Base-by-base conservation (phyloP, 1,140 invertebrate genomes). In the Oppia nitens region DNA sequence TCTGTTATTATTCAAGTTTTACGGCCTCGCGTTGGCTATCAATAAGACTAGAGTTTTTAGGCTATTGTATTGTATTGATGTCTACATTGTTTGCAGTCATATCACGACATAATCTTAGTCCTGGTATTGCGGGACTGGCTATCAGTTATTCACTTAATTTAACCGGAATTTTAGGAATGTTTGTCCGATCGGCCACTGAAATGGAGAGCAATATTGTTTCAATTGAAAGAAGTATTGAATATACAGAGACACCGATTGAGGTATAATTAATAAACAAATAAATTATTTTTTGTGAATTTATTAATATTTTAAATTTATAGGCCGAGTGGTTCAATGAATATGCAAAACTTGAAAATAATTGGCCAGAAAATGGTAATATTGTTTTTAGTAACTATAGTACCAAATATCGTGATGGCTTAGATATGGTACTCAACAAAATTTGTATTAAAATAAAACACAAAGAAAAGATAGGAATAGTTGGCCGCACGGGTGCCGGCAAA, bases 111-210 rank as follows among this genome's bases (percentile, higher is more conserved):
- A 77, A 70, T 55, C 71, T 82, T 66, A 80, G 75, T 67, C 73
- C 87, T 24, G 87, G 87, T 40, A 70, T 87, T 49, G 87, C 92
- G 49, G 90, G 90, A 47, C 74, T 94, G 26, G 90, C 87, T 1
- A 77, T 94, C 64, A 89, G 83, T 66, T 94, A 92, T 70, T 84
- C 89, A 40, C 71, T 93, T 51, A 84, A 85, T 77, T 83, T 86
- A 60, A 68, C 79, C 21, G 69, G 72, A 62, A 75, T 73, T n/a
- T 65, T 82, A 28, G 79, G 77, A 65, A 78, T 75, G 76, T 66
- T 79, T 60, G 77, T 82, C 11, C 67, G 78, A 58, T 76, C 77
- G 70, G 75, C 74, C 1, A 74, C 75, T 62, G 79, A 82, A 54
- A 64, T 81, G 55, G 80, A 82, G 67, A 78, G 78, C 1, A 80